Evolutionary conservation across 2,888 invertebrate species (phyloP).

Genomic region (Nephrotoma appendiculata): DNA sequence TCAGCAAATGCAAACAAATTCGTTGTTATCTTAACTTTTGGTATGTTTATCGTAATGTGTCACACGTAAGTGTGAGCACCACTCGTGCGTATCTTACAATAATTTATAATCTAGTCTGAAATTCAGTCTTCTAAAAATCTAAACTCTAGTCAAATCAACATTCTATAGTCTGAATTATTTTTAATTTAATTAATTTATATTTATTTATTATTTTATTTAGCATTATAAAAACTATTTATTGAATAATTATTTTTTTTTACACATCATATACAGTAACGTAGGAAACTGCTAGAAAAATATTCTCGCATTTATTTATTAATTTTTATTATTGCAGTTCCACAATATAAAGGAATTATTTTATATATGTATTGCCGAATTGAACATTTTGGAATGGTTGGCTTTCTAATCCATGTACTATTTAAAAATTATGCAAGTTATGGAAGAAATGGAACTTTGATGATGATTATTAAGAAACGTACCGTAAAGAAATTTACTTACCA

Average conservation of each 20-base stretch:
- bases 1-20: background rate
- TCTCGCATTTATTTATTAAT: background rate
- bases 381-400: background rate
- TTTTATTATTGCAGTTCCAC: background rate
- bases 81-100: background rate
- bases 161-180: background rate
- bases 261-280: background rate
- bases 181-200: background rate
- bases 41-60: background rate
- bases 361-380: background rate
- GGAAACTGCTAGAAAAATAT: background rate
- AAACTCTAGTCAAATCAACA: background rate
- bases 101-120: background rate
- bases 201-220: background rate
- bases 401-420: no score
- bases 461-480: no score
- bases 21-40: slow-evolving; percentile 1
- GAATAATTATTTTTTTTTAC: background rate
- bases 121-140: background rate
- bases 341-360: background rate
- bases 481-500: no score
- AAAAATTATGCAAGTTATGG: background rate
- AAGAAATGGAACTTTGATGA: background rate
- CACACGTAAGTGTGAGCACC: background rate
- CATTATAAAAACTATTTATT: background rate